phyloP scores from a whole-genome alignment of 1,140 invertebrate genomes.

The Diorhabda sublineata region DNA sequence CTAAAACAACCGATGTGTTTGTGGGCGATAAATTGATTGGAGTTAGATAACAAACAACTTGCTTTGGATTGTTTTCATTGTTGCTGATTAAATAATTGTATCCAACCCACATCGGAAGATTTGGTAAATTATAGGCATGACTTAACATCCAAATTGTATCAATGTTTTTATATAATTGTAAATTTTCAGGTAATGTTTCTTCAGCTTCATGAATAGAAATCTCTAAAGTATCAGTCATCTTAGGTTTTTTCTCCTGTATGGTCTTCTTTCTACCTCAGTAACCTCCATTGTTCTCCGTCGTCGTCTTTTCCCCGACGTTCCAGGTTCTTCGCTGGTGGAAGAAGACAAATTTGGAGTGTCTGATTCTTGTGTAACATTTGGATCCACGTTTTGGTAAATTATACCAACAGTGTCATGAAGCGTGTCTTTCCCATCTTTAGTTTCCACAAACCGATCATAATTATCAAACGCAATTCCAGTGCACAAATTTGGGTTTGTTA shows the following conservation, averaged over 20 bases:
- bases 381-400: constrained; percentile 36
- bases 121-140: constrained; percentile 25
- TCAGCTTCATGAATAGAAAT: constrained; percentile 21
- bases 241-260: constrained; percentile 19
- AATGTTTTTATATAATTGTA: constrained; percentile 18
- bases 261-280: constrained; percentile 17
- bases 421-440: constrained; percentile 19
- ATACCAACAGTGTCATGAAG: neutral
- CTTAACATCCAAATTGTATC: constrained; percentile 28
- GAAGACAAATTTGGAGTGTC: constrained; percentile 6
- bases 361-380: constrained; percentile 45
- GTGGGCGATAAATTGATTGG: constrained; percentile 44
- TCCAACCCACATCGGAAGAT: constrained; percentile 35
- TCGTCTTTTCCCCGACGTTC: neutral
- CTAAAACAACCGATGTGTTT: constrained; percentile 35
- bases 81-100: constrained; percentile 29
- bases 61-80: constrained; percentile 26
- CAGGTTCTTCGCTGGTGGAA: constrained; percentile 12
- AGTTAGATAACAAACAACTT: constrained; percentile 36
- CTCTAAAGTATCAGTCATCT: constrained; percentile 20
- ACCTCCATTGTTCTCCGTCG: constrained; percentile 10
- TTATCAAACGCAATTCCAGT: constrained; percentile 36
- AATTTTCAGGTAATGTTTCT: constrained; percentile 15
- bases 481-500: too few species aligned
- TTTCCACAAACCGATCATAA: constrained; percentile 48